These are phyloP conservation scores for Enhydra lutris DNA, from an alignment of 2,113 vertebrate genomes.

Conservation along the genomic window DNA sequence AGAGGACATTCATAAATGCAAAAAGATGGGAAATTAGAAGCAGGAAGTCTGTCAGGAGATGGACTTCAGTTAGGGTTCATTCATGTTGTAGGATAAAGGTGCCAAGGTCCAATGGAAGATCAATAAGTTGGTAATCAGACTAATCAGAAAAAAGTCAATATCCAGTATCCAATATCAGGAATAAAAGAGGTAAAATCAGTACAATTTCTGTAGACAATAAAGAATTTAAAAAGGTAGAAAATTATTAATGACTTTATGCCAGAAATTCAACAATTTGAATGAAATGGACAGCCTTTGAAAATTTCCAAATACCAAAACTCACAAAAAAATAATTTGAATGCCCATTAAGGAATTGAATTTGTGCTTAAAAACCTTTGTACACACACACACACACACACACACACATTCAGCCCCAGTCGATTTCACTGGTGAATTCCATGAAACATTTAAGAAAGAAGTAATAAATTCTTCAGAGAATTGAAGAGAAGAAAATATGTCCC, in stretches of 20 bases:
- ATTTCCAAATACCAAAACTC: neutral
- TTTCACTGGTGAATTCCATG: neutral
- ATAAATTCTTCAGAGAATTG: neutral
- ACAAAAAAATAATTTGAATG: neutral
- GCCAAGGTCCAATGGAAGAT: accelerated
- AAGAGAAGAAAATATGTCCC: neutral
- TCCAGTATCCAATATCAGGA: neutral
- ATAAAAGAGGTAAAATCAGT: neutral
- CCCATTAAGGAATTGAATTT: neutral
- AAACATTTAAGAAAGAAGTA: neutral
- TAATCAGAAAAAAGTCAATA: neutral
- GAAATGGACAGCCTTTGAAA: neutral
- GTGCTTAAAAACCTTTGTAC: neutral
- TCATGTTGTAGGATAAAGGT: neutral
- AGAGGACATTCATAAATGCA: neutral
- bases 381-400: neutral
- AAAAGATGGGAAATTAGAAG: neutral
- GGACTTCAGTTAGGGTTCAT: neutral
- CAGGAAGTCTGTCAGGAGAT: neutral
- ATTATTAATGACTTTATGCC: neutral
- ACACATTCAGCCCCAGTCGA: neutral
- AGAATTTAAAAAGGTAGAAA: neutral
- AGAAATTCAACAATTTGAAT: neutral
- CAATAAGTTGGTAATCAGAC: neutral
- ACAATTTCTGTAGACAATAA: neutral